Evolutionary conservation across 2,113 vertebrate species (phyloP), one percentile per base, ranked within the genome.

Genomic region (Heterotis niloticus): DNA sequence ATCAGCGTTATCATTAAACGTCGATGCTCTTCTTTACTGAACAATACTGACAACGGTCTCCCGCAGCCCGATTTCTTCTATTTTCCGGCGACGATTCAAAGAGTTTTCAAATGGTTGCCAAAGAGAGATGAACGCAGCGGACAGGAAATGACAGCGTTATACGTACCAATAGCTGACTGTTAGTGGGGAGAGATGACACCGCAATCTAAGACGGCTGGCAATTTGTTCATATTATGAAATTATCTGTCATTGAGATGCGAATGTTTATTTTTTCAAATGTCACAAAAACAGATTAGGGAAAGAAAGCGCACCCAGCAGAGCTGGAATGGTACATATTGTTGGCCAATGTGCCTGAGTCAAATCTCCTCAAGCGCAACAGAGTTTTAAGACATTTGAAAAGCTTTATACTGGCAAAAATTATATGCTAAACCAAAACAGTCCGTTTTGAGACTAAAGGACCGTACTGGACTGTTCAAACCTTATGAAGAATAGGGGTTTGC

Each of bases 31-130:
- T 74, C 54, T 54, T 74, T 26, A 10, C 71, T 26, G 16, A 17
- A 59, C 54, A 16, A 54, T 54, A 74, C 26, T 23, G 13, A 74
- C 16, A 52, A 54, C 10, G 14, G 16, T n/a, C 71, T 28, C 57
- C 57, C 57, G 52, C 54, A 1, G 54, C 1, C 71, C 0, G 69
- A 23, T 72, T 57, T 59, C 57, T 74, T 74, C 51, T 74, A 57
- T 59, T 59, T 44, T 74, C 24, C 71, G 26, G 52, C 57, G 51
- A 52, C 56, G 52, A 74, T 57, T 74, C 54, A 57, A 74, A 74
- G 71, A 10, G 52, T 57, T 57, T 74, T 54, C 54, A 74, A 23
- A 20, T 23, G 57, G 71, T 20, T 52, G 57, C 24, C 12, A 74
- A 56, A 9, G 54, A 74, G 54, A 54, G 71, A 71, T 71, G 71